A percentile compares a stretch with the other conserved stretches of the same genome.
Evolutionary conservation across 2,888 invertebrate species (phyloP).

Genomic region (Leptarthrus brevirostris): DNA sequence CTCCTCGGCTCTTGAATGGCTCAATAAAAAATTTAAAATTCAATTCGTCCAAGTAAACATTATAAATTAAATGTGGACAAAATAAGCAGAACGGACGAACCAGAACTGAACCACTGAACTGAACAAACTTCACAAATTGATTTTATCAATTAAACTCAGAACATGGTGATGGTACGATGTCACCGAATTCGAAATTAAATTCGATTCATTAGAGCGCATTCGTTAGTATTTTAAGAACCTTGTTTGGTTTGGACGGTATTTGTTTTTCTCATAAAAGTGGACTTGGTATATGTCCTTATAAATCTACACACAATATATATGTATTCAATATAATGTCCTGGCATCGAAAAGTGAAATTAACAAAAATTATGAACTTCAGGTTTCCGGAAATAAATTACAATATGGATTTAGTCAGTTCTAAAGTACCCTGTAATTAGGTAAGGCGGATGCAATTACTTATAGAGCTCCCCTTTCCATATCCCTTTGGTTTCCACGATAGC

Average conservation of each 20-base stretch:
- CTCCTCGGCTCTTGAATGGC: neutral
- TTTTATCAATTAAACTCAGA: constrained; percentile 32
- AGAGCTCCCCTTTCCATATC: neutral
- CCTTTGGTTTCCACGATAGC: neutral
- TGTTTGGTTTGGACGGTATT: neutral
- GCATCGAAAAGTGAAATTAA: too few species aligned
- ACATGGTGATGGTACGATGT: constrained; percentile 19
- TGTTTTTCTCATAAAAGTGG: constrained; percentile 23
- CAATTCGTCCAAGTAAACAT: constrained; percentile 33
- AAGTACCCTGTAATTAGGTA: neutral
- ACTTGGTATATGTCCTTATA: too few species aligned
- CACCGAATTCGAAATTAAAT: constrained; percentile 20
- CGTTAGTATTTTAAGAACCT: constrained; percentile 15
- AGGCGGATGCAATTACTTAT: neutral
- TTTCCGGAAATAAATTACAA: too few species aligned
- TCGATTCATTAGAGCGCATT: constrained; percentile 22
- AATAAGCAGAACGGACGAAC: neutral
- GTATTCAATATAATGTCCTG: too few species aligned
- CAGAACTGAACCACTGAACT: constrained; percentile 17
- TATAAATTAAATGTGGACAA: constrained; percentile 24
- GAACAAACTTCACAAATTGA: constrained; percentile 33
- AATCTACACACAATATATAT: too few species aligned
- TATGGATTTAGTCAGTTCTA: too few species aligned
- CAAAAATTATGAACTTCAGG: too few species aligned
- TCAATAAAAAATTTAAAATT: constrained; percentile 35